Evolutionary conservation across 2,888 invertebrate species (phyloP), one percentile per base, ranked within the genome.

Genomic region (Drosophila recens): DNA sequence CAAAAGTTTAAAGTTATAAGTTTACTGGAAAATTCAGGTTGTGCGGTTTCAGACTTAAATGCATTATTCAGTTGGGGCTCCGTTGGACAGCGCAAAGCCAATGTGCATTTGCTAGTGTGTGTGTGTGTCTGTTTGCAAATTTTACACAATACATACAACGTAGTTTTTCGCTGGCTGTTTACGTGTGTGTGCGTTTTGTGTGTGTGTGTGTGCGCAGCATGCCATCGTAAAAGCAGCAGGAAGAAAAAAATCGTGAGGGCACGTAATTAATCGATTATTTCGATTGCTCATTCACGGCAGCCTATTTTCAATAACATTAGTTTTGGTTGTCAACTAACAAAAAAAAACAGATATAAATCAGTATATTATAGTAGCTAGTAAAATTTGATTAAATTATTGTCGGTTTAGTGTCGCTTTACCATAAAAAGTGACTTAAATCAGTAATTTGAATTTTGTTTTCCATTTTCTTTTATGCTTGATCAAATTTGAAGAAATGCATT

Each of bases 191-290:
- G 34, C 46, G 43, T 67, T 17, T 17, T 17, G 17, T 53, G 27
- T 38, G 57, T 48, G 51, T 58, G 38, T 49, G 43, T 67, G 59
- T 68, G 76, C 74, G 95, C 94, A 95, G 61, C 95, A 81, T 83
- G 77, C 84, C 63, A 56, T n/a, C 38, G 49, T 67, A 49, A 51
- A 59, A 54, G 46, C 36, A 53, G 46, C n/a, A 61, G 51, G 46
- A 54, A 63, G 40, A 68, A 65, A 95, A 61, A 95, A 96, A 95
- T 62, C 94, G 40, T 43, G 13, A 56, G 62, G 48, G 77, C 43
- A 48, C 46, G 95, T 58, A 85, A 79, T 78, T 88, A 84, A 90
- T 84, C 83, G 80, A 84, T 84, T 88, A 86, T 90, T 88, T 71
- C 64, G 65, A 76, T 70, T 79, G 69, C 64, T 65, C 51, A 56